phyloP scores from a whole-genome alignment of 2,113 vertebrate genomes.

The Ibidorhyncha struthersii region DNA sequence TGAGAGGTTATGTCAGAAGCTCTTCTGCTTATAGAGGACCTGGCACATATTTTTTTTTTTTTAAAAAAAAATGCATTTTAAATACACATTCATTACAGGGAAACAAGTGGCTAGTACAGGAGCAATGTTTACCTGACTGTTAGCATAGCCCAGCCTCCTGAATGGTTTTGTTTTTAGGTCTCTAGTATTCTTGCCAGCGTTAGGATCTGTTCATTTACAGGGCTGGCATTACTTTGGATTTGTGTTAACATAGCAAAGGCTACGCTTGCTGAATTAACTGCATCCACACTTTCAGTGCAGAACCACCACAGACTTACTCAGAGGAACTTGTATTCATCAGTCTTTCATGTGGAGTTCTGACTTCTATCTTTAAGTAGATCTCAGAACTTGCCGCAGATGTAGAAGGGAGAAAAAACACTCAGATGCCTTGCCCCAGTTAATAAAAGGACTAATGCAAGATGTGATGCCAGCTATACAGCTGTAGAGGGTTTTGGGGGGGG shows the following conservation, averaged over 20 bases:
- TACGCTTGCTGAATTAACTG: neutral
- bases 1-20: slow-evolving; percentile 25
- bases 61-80: neutral
- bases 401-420: neutral
- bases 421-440: neutral
- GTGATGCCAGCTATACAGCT: neutral
- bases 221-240: neutral
- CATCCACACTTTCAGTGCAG: neutral
- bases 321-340: neutral
- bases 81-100: neutral
- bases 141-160: slow-evolving; percentile 21
- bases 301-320: neutral
- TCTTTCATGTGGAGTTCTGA: neutral
- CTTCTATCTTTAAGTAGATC: neutral
- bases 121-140: neutral
- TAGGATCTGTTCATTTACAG: neutral
- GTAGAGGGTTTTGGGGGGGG: neutral
- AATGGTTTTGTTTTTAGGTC: neutral
- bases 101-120: slow-evolving; percentile 7
- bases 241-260: neutral
- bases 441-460: neutral
- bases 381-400: neutral
- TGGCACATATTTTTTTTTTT: neutral
- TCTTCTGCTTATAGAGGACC: slow-evolving; percentile 33
- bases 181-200: neutral